A percentile compares a stretch with the other conserved stretches of the same genome.
Conservation (phyloP, 2,888 invertebrate genomes). For the Fabriciana adippe region DNA sequence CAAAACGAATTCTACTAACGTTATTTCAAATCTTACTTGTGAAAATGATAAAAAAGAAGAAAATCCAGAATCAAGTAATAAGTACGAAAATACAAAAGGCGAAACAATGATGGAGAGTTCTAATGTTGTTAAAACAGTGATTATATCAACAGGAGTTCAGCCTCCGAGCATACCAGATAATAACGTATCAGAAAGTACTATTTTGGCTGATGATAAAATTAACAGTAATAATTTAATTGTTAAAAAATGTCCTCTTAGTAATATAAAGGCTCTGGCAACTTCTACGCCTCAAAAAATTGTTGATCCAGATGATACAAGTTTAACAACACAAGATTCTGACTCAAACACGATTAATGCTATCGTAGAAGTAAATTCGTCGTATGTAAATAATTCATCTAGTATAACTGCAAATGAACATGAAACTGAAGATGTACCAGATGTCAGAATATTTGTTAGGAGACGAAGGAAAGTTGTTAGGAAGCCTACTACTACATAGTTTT, state of each 20-base stretch:
- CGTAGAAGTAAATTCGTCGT: slow-evolving; percentile 42
- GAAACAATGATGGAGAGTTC: slow-evolving; percentile 38
- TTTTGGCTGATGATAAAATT: not conserved
- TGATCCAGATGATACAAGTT: slow-evolving; percentile 39
- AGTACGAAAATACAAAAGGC: slow-evolving; percentile 34
- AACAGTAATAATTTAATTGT: slow-evolving; percentile 3
- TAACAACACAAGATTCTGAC: slow-evolving; percentile 7
- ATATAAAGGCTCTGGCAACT: slow-evolving; percentile 22
- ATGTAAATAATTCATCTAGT: slow-evolving; percentile 35
- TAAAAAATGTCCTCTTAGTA: slow-evolving; percentile 17
- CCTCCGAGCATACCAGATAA: slow-evolving; percentile 36
- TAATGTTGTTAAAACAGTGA: slow-evolving; percentile 57
- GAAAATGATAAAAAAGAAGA: not conserved
- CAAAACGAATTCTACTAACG: slow-evolving; percentile 5
- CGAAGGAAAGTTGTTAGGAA: slow-evolving; percentile 58
- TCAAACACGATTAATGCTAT: slow-evolving; percentile 19
- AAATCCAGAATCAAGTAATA: slow-evolving; percentile 9
- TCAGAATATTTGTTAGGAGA: slow-evolving; percentile 67
- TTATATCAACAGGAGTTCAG: slow-evolving; percentile 63
- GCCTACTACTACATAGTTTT: slow-evolving; percentile 24
- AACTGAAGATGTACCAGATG: slow-evolving; percentile 62
- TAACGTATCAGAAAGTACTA: not conserved
- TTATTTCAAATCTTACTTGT: slow-evolving; percentile 7
- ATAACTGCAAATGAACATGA: slow-evolving; percentile 38
- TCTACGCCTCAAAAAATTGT: slow-evolving; percentile 64